Evolutionary conservation across 92 coral and sea anemone species (phyloP).

Genomic region (Porites cylindrica): DNA sequence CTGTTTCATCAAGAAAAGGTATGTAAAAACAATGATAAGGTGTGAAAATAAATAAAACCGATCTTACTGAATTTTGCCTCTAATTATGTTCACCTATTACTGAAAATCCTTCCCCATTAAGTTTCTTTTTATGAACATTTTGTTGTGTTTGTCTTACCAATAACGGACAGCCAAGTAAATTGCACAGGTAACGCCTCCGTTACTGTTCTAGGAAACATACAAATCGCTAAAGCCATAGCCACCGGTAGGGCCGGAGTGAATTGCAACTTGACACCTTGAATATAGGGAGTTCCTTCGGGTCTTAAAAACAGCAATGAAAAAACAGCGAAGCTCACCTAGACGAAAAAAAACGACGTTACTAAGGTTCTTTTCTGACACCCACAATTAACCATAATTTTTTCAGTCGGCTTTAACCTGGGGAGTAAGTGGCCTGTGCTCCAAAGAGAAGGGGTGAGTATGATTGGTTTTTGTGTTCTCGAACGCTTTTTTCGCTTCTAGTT

Average conservation of each 20-base stretch:
- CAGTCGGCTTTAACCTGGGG: no score
- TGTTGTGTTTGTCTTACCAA: slow-evolving; percentile 41
- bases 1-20: no score
- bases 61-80: no score
- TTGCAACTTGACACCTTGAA: slow-evolving; percentile 48
- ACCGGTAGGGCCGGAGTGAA: slow-evolving; percentile 66
- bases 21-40: no score
- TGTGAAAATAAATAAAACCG: no score
- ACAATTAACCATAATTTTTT: not conserved
- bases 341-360: not conserved
- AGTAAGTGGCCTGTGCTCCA: no score
- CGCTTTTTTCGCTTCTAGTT: no score
- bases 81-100: no score
- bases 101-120: no score
- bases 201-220: slow-evolving; percentile 72
- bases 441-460: no score
- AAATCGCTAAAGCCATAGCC: slow-evolving; percentile 53
- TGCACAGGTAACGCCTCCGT: slow-evolving; percentile 61
- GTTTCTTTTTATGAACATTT: no score
- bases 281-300: slow-evolving; percentile 73
- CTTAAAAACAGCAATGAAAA: slow-evolving; percentile 66
- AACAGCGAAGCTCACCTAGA: slow-evolving; percentile 43
- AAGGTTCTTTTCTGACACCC: not conserved
- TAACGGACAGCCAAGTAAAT: slow-evolving; percentile 25
- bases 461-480: no score